Conservation (phyloP, 2,113 vertebrate species). For the Argyrosomus japonicus region DNA sequence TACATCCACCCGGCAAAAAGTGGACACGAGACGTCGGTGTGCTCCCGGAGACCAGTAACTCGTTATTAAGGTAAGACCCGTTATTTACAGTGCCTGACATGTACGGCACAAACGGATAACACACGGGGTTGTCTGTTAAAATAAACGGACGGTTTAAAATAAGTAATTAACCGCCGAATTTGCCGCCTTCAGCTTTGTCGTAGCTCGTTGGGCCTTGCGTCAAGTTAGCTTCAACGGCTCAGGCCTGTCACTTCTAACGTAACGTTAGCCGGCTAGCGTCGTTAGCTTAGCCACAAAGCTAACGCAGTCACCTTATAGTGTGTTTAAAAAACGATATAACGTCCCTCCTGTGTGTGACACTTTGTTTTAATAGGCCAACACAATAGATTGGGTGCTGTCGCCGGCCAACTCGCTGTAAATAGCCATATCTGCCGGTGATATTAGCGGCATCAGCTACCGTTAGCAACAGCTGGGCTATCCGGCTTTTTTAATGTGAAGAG, state of each 20-base stretch:
- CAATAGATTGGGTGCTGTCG: fast-evolving
- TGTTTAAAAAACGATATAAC: neutral
- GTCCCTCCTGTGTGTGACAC: neutral
- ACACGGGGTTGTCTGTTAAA: fast-evolving
- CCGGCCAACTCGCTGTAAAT: neutral
- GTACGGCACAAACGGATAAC: fast-evolving
- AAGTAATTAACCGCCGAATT: neutral
- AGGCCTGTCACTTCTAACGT: slow-evolving; percentile 51
- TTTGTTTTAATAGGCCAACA: fast-evolving
- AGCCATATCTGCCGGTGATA: neutral
- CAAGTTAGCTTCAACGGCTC: slow-evolving; percentile 52
- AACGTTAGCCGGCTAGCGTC: slow-evolving; percentile 3
- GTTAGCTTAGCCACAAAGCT: slow-evolving; percentile 34
- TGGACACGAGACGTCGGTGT: slow-evolving; percentile 74
- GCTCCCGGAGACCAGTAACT: slow-evolving; percentile 43
- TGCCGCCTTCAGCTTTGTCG: neutral
- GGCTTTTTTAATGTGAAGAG: neutral
- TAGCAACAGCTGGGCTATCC: slow-evolving; percentile 43
- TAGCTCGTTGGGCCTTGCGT: slow-evolving; percentile 57
- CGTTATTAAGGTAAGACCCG: slow-evolving; percentile 57
- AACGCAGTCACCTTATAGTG: neutral
- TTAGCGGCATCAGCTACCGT: neutral
- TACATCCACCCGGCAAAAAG: slow-evolving; percentile 80
- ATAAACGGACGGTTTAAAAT: neutral
- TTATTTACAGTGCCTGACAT: neutral